These are phyloP conservation scores for Sphaerophoria rueppellii DNA, from an alignment of 2,888 invertebrate species.

Conservation along the genomic window DNA sequence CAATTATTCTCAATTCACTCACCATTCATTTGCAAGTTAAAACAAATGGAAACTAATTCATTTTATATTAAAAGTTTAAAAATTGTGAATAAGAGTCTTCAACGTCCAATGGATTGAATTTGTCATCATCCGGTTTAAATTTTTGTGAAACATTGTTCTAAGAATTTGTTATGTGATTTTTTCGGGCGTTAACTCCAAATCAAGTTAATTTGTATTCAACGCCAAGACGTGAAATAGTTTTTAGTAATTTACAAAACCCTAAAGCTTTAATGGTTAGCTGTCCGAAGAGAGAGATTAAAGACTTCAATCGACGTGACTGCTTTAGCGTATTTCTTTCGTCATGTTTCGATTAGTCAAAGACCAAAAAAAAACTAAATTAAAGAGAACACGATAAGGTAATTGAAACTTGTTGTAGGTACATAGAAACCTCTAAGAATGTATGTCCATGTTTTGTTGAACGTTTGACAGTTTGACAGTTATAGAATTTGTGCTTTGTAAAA, in stretches of 20 bases:
- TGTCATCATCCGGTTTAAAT: background rate
- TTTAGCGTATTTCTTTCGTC: constrained; percentile 22
- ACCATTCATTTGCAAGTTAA: constrained; percentile 17
- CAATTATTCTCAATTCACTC: constrained; percentile 14
- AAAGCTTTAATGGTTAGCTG: constrained; percentile 33
- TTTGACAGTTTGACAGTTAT: constrained; percentile 31
- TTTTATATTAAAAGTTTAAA: background rate
- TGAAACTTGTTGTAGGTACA: constrained; percentile 23
- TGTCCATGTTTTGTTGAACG: constrained; percentile 11
- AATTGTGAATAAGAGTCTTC: background rate
- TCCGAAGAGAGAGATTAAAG: constrained; percentile 6
- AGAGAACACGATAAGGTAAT: constrained; percentile 52
- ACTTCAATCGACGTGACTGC: constrained; percentile 48
- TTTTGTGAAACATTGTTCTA: constrained; percentile 15
- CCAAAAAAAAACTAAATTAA: constrained; percentile 41
- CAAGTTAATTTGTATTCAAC: constrained; percentile 59
- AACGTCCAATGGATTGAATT: background rate
- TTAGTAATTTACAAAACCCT: constrained; percentile 38
- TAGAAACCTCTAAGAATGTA: too few species aligned
- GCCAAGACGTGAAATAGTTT: constrained; percentile 49
- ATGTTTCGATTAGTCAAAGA: background rate
- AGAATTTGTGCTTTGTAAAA: background rate
- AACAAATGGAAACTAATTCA: background rate
- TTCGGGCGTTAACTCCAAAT: constrained; percentile 54
- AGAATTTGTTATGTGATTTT: constrained; percentile 36